These are phyloP conservation scores for Galemys pyrenaicus DNA, from an alignment of 2,113 vertebrate genomes.

Conservation along the genomic window DNA sequence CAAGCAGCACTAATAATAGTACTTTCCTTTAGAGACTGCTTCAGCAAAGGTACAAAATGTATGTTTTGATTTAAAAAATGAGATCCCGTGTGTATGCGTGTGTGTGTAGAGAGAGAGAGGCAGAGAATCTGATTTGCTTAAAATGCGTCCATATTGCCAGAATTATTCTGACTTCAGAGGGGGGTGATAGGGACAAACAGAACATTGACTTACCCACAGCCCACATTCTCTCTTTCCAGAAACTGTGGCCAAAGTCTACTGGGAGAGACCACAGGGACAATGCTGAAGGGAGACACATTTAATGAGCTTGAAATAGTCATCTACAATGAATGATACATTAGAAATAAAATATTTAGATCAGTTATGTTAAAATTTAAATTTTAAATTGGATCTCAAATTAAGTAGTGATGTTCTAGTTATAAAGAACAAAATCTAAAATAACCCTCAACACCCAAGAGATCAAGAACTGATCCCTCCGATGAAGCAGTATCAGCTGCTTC, in stretches of 20 bases:
- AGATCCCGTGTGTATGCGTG: too few species aligned
- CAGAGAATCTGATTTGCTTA: background rate
- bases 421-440: background rate
- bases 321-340: background rate
- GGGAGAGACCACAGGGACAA: background rate
- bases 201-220: background rate
- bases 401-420: background rate
- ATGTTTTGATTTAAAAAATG: background rate
- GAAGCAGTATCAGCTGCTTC: accelerated
- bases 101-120: background rate
- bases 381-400: background rate
- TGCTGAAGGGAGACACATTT: background rate
- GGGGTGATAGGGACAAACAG: too few species aligned
- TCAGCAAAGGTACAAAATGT: background rate
- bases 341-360: background rate
- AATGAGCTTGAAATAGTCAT: background rate
- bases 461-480: background rate
- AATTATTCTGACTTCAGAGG: background rate
- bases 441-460: background rate
- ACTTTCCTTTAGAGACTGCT: background rate
- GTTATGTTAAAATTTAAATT: background rate
- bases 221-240: background rate
- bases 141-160: background rate
- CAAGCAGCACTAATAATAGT: background rate
- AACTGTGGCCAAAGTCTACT: background rate